phyloP scores from a whole-genome alignment of 2,888 invertebrate genomes.

The Nudaria mundana region DNA sequence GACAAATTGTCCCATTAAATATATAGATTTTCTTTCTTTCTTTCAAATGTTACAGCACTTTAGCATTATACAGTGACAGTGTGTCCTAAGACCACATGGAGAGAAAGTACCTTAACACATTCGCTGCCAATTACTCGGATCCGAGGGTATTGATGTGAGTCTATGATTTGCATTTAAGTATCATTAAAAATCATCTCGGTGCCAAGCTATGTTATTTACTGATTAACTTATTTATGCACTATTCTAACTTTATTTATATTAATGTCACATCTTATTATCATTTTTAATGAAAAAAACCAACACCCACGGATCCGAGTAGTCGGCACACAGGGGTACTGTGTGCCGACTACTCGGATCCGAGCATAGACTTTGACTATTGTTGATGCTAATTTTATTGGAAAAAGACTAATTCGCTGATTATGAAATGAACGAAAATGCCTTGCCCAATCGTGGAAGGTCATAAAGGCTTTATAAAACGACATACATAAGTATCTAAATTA shows the following conservation, averaged over 20 bases:
- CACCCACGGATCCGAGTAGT: constrained; percentile 9
- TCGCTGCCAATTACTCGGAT: neutral
- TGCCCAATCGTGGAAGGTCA: neutral
- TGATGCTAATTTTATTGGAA: constrained; percentile 2
- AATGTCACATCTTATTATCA: neutral
- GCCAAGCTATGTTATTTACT: too few species aligned
- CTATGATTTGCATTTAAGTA: too few species aligned
- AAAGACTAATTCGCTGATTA: neutral
- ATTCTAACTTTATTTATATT: neutral
- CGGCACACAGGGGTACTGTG: constrained; percentile 9
- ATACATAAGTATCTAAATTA: neutral
- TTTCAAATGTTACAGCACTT: too few species aligned
- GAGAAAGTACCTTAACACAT: too few species aligned
- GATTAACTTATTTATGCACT: too few species aligned
- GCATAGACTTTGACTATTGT: constrained; percentile 7
- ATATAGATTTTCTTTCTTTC: too few species aligned
- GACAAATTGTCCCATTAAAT: too few species aligned
- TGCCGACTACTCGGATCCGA: constrained; percentile 11
- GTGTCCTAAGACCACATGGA: too few species aligned
- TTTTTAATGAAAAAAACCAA: neutral
- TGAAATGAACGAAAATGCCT: neutral
- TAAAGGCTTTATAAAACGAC: neutral
- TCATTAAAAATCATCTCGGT: too few species aligned
- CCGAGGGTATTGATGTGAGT: neutral
- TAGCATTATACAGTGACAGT: too few species aligned